Evolutionary conservation across 2,888 invertebrate species (phyloP).

Genomic region (Agonopterix heracliana): DNA sequence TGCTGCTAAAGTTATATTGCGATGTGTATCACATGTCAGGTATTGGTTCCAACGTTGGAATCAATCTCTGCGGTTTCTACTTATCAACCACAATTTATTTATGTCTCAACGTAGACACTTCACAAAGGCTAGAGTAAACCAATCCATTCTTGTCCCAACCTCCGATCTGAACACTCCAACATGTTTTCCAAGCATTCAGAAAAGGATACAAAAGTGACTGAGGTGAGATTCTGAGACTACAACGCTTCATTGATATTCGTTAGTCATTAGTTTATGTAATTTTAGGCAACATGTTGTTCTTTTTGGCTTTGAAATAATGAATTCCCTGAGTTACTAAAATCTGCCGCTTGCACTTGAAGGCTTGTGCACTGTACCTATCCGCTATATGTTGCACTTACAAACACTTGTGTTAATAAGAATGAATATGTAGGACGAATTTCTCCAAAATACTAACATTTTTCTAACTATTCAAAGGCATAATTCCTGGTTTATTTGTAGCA

Average conservation of each 20-base stretch:
- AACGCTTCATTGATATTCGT: neutral
- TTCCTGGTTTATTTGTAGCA: conserved; percentile 45
- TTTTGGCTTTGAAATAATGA: conserved; percentile 9
- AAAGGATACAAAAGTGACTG: conserved; percentile 54
- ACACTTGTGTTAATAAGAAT: conserved; percentile 26
- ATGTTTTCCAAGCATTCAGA: conserved; percentile 71
- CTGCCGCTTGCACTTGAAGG: conserved; percentile 50
- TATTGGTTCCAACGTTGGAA: conserved; percentile 26
- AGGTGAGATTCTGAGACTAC: conserved; percentile 48
- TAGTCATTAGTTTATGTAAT: neutral
- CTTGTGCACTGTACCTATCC: conserved; percentile 47
- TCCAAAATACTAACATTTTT: conserved; percentile 74
- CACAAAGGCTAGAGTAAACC: conserved; percentile 38
- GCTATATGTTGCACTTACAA: conserved; percentile 46
- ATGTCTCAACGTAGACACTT: conserved; percentile 2
- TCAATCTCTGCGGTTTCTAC: conserved; percentile 31
- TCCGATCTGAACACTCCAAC: conserved; percentile 50
- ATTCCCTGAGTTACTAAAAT: conserved; percentile 34
- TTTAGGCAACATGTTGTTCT: too few relatives aligned
- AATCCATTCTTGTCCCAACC: conserved; percentile 48
- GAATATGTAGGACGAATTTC: conserved; percentile 39
- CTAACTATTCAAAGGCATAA: conserved; percentile 37
- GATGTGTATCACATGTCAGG: conserved; percentile 11
- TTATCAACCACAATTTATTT: conserved; percentile 28
- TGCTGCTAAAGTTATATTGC: too few relatives aligned